Evolutionary conservation across 2,113 vertebrate genomes (phyloP).

Genomic region (Procavia capensis): DNA sequence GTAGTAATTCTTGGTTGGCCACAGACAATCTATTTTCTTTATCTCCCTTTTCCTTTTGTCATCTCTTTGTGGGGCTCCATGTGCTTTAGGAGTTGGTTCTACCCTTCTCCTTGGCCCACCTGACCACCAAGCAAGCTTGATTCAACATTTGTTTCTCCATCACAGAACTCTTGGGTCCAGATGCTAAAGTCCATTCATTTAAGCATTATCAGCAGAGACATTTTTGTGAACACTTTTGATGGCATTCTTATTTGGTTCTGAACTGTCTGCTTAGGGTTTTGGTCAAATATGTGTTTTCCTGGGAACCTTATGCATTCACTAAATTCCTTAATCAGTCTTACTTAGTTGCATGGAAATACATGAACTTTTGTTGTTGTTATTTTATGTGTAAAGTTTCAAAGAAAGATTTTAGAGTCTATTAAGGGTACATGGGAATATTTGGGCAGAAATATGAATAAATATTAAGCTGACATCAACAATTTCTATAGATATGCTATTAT

Average conservation of each 20-base stretch:
- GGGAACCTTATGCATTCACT: not conserved
- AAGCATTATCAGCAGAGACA: not conserved
- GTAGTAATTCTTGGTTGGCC: not conserved
- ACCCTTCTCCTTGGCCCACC: not conserved
- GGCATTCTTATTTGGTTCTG: not conserved
- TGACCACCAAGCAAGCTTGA: constrained; percentile 42
- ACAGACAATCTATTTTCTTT: not conserved
- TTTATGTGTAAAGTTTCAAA: constrained; percentile 15
- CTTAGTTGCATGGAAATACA: not conserved
- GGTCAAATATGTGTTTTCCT: constrained; percentile 29
- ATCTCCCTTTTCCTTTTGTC: not conserved
- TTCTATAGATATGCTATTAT: not conserved
- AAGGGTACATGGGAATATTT: not conserved
- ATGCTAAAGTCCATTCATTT: constrained; percentile 20
- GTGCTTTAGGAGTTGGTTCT: not conserved
- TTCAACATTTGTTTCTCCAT: constrained; percentile 36
- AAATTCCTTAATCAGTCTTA: constrained; percentile 19
- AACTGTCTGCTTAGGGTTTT: not conserved
- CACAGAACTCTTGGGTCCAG: constrained; percentile 17
- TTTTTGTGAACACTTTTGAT: constrained; percentile 52
- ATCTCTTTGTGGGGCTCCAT: not conserved
- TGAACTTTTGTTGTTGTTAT: not conserved
- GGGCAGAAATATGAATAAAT: not conserved
- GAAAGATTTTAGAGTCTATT: not conserved
- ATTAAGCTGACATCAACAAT: constrained; percentile 19